phyloP scores from a whole-genome alignment of 2,888 invertebrate genomes.

The Rhamphomyia laevipes region DNA sequence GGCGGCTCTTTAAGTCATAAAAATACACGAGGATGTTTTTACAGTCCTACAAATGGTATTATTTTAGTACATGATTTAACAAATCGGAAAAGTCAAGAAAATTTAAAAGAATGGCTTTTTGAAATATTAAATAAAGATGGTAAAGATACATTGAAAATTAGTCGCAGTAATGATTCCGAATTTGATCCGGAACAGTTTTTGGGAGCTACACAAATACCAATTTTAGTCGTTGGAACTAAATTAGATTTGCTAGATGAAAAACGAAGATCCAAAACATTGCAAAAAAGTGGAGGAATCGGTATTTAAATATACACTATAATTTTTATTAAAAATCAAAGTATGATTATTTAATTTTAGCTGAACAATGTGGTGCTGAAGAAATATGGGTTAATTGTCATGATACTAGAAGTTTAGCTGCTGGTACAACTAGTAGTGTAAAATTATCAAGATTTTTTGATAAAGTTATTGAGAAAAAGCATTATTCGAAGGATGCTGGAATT shows the following conservation, averaged over 20 bases:
- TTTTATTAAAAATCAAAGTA: neutral
- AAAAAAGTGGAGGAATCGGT: slow-evolving; percentile 34
- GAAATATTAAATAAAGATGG: slow-evolving; percentile 75
- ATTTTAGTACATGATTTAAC: slow-evolving; percentile 95
- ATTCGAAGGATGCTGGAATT: slow-evolving; percentile 17
- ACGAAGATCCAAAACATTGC: slow-evolving; percentile 41
- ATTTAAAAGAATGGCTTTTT: slow-evolving; percentile 84
- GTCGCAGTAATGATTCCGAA: slow-evolving; percentile 27
- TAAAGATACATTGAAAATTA: slow-evolving; percentile 30
- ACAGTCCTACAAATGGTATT: slow-evolving; percentile 88
- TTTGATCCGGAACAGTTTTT: slow-evolving; percentile 79
- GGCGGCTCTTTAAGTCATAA: slow-evolving; percentile 90
- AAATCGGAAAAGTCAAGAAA: slow-evolving; percentile 90
- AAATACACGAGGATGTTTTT: slow-evolving; percentile 88
- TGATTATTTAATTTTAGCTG: slow-evolving; percentile 49
- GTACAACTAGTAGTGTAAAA: slow-evolving; percentile 88
- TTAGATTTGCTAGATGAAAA: slow-evolving; percentile 71
- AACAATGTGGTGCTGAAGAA: slow-evolving; percentile 89
- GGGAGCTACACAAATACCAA: slow-evolving; percentile 80
- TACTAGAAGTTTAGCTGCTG: slow-evolving; percentile 77
- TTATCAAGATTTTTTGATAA: slow-evolving; percentile 90
- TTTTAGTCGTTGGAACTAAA: slow-evolving; percentile 90
- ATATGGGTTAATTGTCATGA: slow-evolving; percentile 70
- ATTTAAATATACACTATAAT: slow-evolving; percentile 5
- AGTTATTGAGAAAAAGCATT: slow-evolving; percentile 39